phyloP scores from a whole-genome alignment of 2,797 vertebrate genomes.

The Paedocypris micromegethes region DNA sequence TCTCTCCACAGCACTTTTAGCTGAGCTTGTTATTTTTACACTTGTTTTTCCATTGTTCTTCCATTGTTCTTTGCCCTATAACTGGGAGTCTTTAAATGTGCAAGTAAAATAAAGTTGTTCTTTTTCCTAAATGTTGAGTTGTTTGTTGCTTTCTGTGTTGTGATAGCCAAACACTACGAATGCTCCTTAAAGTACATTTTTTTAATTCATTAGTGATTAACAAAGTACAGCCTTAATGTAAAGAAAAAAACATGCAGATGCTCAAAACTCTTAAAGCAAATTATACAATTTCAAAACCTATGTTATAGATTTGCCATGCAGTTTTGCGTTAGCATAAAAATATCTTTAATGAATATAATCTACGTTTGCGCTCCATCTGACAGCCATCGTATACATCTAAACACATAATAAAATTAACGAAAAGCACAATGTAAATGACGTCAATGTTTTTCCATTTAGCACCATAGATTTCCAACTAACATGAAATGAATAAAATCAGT shows the following conservation, averaged over 20 bases:
- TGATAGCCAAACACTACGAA: too few relatives aligned
- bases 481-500: too few relatives aligned
- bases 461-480: too few relatives aligned
- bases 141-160: not conserved
- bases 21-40: not conserved
- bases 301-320: too few relatives aligned
- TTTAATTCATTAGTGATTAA: slow-evolving; percentile 44
- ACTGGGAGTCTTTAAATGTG: too few relatives aligned
- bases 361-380: too few relatives aligned
- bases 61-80: slow-evolving; percentile 15
- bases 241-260: slow-evolving; percentile 25
- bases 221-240: slow-evolving; percentile 26
- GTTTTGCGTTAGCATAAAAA: too few relatives aligned
- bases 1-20: slow-evolving; percentile 3
- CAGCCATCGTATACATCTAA: too few relatives aligned
- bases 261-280: not conserved
- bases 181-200: slow-evolving; percentile 13
- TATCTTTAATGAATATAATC: too few relatives aligned
- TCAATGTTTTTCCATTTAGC: too few relatives aligned
- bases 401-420: too few relatives aligned
- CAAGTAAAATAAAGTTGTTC: slow-evolving; percentile 54
- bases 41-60: slow-evolving; percentile 9
- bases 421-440: too few relatives aligned
- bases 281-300: not conserved
- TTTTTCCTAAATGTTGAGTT: not conserved